Base-by-base conservation (phyloP, 1,140 invertebrate genomes). In the Drosophila mauritiana region DNA sequence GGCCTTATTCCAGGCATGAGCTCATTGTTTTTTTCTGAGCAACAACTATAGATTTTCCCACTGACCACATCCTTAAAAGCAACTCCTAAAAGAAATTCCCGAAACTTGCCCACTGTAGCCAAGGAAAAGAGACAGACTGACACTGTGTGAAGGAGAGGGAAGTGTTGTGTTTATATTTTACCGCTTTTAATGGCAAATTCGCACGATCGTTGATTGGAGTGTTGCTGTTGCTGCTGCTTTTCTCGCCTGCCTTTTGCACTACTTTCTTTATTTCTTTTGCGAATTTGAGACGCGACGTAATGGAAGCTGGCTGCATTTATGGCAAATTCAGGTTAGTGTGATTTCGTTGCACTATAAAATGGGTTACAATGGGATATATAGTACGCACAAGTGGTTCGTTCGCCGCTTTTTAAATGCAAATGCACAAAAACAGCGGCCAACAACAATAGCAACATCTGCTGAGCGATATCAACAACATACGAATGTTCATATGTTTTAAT, bases 311-410 rank as follows among this genome's bases (percentile, higher is more conserved):
- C 59, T 64, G 72, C 84, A 67, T 89, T 88, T 89, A 82, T 73
- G 84, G 76, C 68, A 74, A 88, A 88, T 89, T 77, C 84, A 88
- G 84, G 84, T 88, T 88, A 88, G 84, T 88, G 75, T 89, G 84
- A 80, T 89, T 84, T 89, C 78, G 80, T 78, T 76, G 74, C 80
- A 77, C 67, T 80, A 73, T 64, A 70, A 85, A 88, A 88, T 88
- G 76, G 83, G 84, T 84, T 78, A 70, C 64, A 78, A 70, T 78
- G 68, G 65, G 67, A 45, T 51, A 48, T 49, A 57, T 70, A 57
- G 63, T 59, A 56, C 59, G 70, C 72, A 83, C 74, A 82, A 86
- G 78, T 81, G 82, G 83, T 76, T 81, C 53, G 75, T 49, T 51
- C 48, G 65, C 72, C 43, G 59, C 49, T 69, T 56, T 69, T 56